phyloP scores from a whole-genome alignment of 1,140 invertebrate genomes.

The Ceratina calcarata region DNA sequence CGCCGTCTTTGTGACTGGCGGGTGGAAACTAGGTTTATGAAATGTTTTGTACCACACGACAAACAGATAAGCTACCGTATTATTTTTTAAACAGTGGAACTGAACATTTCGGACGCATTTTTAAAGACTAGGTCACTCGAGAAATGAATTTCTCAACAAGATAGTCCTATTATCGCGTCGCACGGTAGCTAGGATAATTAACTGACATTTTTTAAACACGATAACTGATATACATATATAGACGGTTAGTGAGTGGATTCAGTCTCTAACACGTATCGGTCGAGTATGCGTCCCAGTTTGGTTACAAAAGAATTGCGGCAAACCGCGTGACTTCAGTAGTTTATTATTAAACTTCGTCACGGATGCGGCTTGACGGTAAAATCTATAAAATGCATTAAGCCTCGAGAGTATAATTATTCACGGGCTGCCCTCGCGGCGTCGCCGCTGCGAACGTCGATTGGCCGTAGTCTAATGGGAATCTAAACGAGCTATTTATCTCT shows the following conservation, averaged over 20 bases:
- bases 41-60: too few species aligned
- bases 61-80: too few species aligned
- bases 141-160: too few species aligned
- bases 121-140: too few species aligned
- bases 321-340: neutral
- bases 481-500: constrained; percentile 3
- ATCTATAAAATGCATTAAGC: constrained; percentile 24
- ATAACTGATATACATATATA: too few species aligned
- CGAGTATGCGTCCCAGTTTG: constrained; percentile 27
- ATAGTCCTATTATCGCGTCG: too few species aligned
- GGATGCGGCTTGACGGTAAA: constrained; percentile 6
- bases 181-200: too few species aligned
- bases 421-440: neutral
- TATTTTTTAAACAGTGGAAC: too few species aligned
- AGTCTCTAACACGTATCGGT: neutral
- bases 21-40: too few species aligned
- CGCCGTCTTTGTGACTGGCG: neutral
- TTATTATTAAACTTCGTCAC: constrained; percentile 12
- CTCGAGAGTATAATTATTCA: neutral
- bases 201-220: too few species aligned
- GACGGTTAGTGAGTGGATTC: too few species aligned
- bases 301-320: neutral
- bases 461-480: neutral
- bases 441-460: neutral
- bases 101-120: too few species aligned